phyloP scores from a whole-genome alignment of 2,113 vertebrate species.

The Penelope pileata region DNA sequence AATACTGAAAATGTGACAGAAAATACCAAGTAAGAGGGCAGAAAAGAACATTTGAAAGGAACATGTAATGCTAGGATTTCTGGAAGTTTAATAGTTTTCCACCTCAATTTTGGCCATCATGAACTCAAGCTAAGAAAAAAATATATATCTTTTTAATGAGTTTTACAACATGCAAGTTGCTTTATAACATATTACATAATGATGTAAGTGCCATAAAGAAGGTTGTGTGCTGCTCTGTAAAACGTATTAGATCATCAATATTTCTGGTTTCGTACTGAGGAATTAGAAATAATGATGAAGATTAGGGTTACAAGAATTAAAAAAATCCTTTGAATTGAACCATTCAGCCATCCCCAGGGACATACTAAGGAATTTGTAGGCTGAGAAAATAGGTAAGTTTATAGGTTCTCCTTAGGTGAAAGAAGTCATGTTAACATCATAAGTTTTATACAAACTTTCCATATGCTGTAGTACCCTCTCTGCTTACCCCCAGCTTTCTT shows the following conservation, averaged over 20 bases:
- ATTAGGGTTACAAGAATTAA: slow-evolving; percentile 81
- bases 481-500: slow-evolving; percentile 5
- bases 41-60: slow-evolving; percentile 70
- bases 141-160: slow-evolving; percentile 79
- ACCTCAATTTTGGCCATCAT: slow-evolving; percentile 77
- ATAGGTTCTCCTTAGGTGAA: slow-evolving; percentile 77
- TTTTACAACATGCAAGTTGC: slow-evolving; percentile 79
- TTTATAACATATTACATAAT: slow-evolving; percentile 84
- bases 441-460: slow-evolving; percentile 79
- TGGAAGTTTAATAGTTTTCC: slow-evolving; percentile 82
- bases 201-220: slow-evolving; percentile 76
- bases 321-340: slow-evolving; percentile 79
- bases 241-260: slow-evolving; percentile 82
- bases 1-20: slow-evolving; percentile 70
- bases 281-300: slow-evolving; percentile 83
- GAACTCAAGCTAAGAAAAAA: slow-evolving; percentile 77
- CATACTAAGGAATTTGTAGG: slow-evolving; percentile 76
- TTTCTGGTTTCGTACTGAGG: slow-evolving; percentile 76
- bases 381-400: slow-evolving; percentile 74
- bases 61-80: slow-evolving; percentile 72
- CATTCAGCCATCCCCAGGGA: slow-evolving; percentile 71
- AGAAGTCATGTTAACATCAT: slow-evolving; percentile 76
- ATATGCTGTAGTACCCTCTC: slow-evolving; percentile 31
- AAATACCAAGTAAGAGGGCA: slow-evolving; percentile 52
- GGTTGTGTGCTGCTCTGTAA: slow-evolving; percentile 75